Conservation (phyloP, 2,888 invertebrate genomes). For the Xanthorhoe spadicearia region DNA sequence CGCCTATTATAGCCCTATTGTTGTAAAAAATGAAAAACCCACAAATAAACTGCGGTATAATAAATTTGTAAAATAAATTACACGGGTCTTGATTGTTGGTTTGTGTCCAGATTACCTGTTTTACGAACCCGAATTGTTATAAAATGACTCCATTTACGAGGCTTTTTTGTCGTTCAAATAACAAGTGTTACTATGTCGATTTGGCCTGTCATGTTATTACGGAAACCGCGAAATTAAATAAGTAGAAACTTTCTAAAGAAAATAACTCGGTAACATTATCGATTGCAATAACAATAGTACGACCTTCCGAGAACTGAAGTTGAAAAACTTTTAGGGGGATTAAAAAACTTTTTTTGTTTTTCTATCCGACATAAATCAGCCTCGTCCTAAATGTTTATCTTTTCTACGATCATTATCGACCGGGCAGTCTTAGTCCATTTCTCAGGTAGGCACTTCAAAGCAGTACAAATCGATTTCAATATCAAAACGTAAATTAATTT, state of each 20-base stretch:
- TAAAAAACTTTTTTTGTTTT: slow-evolving; percentile 31
- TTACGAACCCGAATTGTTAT: slow-evolving; percentile 71
- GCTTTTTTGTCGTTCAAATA: slow-evolving; percentile 72
- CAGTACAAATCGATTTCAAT: slow-evolving; percentile 67
- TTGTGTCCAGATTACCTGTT: slow-evolving; percentile 79
- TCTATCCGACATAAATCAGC: slow-evolving; percentile 39
- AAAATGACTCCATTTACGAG: slow-evolving; percentile 79
- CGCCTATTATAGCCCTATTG: slow-evolving; percentile 74
- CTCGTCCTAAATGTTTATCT: slow-evolving; percentile 30
- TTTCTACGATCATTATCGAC: slow-evolving; percentile 30
- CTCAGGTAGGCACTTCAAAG: slow-evolving; percentile 42
- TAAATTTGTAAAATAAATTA: slow-evolving; percentile 80
- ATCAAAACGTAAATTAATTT: slow-evolving; percentile 56
- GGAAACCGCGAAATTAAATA: slow-evolving; percentile 67
- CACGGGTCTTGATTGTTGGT: slow-evolving; percentile 75
- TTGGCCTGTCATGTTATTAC: slow-evolving; percentile 71
- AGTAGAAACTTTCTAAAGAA: slow-evolving; percentile 62
- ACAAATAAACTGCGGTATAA: slow-evolving; percentile 76
- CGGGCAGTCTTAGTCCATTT: slow-evolving; percentile 27
- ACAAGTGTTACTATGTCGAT: slow-evolving; percentile 74
- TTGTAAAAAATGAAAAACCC: slow-evolving; percentile 63
- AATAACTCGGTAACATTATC: slow-evolving; percentile 29
- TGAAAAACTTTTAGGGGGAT: slow-evolving; percentile 28
- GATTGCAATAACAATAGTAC: slow-evolving; percentile 36
- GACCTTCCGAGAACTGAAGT: slow-evolving; percentile 43